Evolutionary conservation across 2,888 invertebrate genomes (phyloP), one percentile per base, ranked within the genome.

Genomic region (Agrochola lota): DNA sequence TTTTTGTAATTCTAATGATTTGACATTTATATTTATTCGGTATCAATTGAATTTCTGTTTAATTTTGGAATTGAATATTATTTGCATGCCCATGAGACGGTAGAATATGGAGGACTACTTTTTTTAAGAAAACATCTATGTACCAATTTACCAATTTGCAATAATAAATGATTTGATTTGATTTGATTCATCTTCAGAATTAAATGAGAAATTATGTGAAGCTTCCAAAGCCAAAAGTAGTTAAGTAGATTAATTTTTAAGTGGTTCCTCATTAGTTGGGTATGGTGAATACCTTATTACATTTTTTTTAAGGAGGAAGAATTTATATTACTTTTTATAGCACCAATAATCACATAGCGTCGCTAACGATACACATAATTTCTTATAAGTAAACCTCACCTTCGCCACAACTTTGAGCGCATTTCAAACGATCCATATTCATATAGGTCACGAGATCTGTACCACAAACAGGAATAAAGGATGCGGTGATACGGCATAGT

Each of bases 381-480:
- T 63, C 17, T 35, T 46, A 35, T 11, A 40, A 49, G 15, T 7
- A 63, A n/a, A 59, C n/a, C 75, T 95, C 88, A 97, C 97, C 91
- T 76, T 91, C 85, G 63, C 97, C 97, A 89, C 97, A 97, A 35
- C 71, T 77, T 77, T 88, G 90, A 17, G 96, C 96, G 85, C 97
- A 97, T 23, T 89, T 87, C 63, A 97, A 86, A 35, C 93, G 90
- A 35, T 93, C 94, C 12, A 91, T 91, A 79, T 97, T 97, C 59
- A 84, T 87, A 81, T 97, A 97, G 2, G 94, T 95, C 2, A 93
- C 84, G 2, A 92, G 86, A 80, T 97, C 93, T 26, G 94, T 90
- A 5, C 96, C 97, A 82, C 97, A 97, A 7, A 97, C 94, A 6
- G 97, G 97, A 80, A 93, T 95, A 81, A 94, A 95, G 80, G 95